A percentile compares a stretch with the other conserved stretches of the same genome.
phyloP scores from a whole-genome alignment of 2,888 invertebrate genomes.

The Leptinotarsa tumamoca region DNA sequence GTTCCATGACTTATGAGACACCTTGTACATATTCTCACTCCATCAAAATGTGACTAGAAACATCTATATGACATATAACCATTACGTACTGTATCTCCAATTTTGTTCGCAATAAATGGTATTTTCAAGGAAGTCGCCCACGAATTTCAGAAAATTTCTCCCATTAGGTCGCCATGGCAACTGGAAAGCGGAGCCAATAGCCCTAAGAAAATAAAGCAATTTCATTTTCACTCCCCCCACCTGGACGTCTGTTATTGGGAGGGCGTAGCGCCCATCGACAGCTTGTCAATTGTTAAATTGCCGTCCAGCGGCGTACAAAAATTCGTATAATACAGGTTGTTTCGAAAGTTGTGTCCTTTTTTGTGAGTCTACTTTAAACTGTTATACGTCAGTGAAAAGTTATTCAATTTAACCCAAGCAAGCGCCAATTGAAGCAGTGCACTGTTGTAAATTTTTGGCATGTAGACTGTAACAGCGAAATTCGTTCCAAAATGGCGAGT shows the following conservation, averaged over 20 bases:
- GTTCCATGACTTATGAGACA: too few species aligned
- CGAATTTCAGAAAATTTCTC: constrained; percentile 26
- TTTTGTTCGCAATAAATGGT: neutral
- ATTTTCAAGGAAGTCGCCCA: neutral
- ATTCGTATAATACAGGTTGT: neutral
- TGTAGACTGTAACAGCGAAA: too few species aligned
- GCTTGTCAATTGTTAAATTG: constrained; percentile 24
- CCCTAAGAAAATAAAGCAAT: constrained; percentile 43
- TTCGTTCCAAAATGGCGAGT: too few species aligned
- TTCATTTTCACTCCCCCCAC: constrained; percentile 35
- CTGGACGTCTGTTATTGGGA: constrained; percentile 24
- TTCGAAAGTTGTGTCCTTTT: too few species aligned
- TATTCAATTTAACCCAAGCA: too few species aligned
- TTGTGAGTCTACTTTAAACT: too few species aligned
- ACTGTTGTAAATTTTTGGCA: too few species aligned
- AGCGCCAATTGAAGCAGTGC: too few species aligned
- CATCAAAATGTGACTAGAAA: too few species aligned
- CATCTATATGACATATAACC: too few species aligned
- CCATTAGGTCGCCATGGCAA: constrained; percentile 35
- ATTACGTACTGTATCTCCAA: neutral
- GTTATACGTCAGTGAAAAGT: too few species aligned
- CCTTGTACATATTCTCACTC: too few species aligned
- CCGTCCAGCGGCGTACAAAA: neutral
- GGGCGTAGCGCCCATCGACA: constrained; percentile 37
- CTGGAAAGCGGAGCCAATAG: constrained; percentile 42